These are phyloP conservation scores for Microvelia longipes DNA, from an alignment of 1,140 invertebrate species.

Conservation along the genomic window DNA sequence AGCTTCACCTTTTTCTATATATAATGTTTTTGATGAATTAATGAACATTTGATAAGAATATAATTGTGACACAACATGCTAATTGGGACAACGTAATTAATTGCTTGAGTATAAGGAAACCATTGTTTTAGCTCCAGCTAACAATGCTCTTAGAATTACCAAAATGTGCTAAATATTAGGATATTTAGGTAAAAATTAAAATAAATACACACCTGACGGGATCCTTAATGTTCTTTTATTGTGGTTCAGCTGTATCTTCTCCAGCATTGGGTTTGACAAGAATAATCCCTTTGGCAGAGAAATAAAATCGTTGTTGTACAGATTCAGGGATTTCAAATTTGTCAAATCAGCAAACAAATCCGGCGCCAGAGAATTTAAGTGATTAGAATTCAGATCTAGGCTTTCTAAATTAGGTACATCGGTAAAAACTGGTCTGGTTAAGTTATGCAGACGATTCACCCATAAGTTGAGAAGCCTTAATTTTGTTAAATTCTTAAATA, in stretches of 20 bases:
- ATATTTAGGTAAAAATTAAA: too few species aligned
- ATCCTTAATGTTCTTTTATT: slow-evolving; percentile 37
- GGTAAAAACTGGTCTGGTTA: slow-evolving; percentile 40
- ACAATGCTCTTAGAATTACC: too few species aligned
- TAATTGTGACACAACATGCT: too few species aligned
- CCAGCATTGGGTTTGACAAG: slow-evolving; percentile 34
- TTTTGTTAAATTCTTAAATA: slow-evolving; percentile 40
- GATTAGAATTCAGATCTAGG: slow-evolving; percentile 43
- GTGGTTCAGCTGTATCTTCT: slow-evolving; percentile 36
- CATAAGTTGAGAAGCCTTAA: slow-evolving; percentile 41
- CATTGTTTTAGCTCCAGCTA: too few species aligned
- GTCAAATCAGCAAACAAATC: slow-evolving; percentile 40
- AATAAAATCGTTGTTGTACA: slow-evolving; percentile 42
- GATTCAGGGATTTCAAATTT: slow-evolving; percentile 40
- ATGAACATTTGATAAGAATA: too few species aligned
- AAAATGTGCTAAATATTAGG: too few species aligned
- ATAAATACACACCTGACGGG: slow-evolving; percentile 29
- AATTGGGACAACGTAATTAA: too few species aligned
- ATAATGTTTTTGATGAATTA: too few species aligned
- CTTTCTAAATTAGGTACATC: slow-evolving; percentile 38
- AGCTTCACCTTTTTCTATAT: too few species aligned
- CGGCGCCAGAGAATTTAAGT: slow-evolving; percentile 37
- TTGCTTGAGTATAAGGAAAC: too few species aligned
- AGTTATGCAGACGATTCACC: slow-evolving; percentile 41
- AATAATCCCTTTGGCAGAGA: slow-evolving; percentile 41